Evolutionary conservation across 2,888 invertebrate genomes (phyloP), one percentile per base, ranked within the genome.

Genomic region (Mythimna loreyi): DNA sequence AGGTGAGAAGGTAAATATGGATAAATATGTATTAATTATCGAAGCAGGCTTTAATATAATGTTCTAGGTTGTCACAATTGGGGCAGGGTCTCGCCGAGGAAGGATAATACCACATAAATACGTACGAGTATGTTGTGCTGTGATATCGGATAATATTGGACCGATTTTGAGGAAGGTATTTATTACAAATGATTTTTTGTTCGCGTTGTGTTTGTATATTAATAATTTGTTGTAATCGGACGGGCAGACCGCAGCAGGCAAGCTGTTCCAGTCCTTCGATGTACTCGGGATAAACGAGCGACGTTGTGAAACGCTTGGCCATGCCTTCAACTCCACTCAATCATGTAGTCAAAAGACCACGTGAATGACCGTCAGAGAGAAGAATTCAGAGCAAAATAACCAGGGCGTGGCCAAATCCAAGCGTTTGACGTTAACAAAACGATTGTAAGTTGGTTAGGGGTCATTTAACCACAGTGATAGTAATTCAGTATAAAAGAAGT

Each of bases 1-100:
- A 67, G 79, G 66, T 9, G 67, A 64, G 57, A 67, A 67, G 66
- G n/a, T 59, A 45, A 65, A 63, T 82, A 78, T 79, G 80, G 82
- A 75, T 79, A 79, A 72, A 82, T 85, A 85, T 77, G 73, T 70
- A 83, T 82, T 83, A 82, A 85, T 85, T 85, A 85, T 80, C 73
- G 47, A 49, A 62, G 71, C 50, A 72, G 59, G 64, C 70, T 70
- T 80, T 80, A 80, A 67, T 68, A 69, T 70, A 72, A 60, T 68
- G 58, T 52, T 80, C 85, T 82, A 85, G 82, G 67, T 70, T 82
- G 74, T 77, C 59, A 80, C 67, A 85, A 80, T 72, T 80, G 67
- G 85, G 72, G 57, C 82, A 82, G 72, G 82, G 81, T 67, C 83
- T 71, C 47, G n/a, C 36, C 59, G 21, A 49, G 45, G 68, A 76